Conservation (phyloP, 2,113 vertebrate genomes). For the Desmodus rotundus region DNA sequence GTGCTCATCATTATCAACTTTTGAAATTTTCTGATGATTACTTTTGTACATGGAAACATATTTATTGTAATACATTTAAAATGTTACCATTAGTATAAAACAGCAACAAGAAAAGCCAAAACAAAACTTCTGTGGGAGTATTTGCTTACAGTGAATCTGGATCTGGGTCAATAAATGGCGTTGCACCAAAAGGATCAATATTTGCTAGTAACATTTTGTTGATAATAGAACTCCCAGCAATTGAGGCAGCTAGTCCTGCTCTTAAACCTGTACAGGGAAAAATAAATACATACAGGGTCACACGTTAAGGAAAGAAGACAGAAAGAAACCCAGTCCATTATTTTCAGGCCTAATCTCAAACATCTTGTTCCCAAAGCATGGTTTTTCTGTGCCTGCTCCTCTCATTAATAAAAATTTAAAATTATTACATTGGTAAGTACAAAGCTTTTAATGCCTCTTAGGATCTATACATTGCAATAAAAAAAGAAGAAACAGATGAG, state of each 20-base stretch:
- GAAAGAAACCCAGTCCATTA: neutral
- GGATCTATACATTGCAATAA: neutral
- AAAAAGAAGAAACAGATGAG: neutral
- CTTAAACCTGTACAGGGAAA: constrained; percentile 85
- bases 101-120: neutral
- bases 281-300: neutral
- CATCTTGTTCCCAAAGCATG: neutral
- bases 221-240: constrained; percentile 98
- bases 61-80: neutral
- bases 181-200: constrained; percentile 96
- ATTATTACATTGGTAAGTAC: neutral
- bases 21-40: neutral
- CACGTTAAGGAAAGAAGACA: neutral
- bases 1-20: neutral
- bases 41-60: neutral
- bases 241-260: constrained; percentile 96
- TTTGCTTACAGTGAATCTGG: constrained; percentile 93
- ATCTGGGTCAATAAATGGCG: constrained; percentile 96
- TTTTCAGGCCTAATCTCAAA: neutral
- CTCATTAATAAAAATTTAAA: constrained; percentile 13
- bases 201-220: constrained; percentile 99
- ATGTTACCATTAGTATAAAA: neutral
- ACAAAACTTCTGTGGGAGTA: neutral
- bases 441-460: neutral
- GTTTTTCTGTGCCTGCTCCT: neutral